Conservation (phyloP, 2,113 vertebrate species). For the Heptranchias perlo region DNA sequence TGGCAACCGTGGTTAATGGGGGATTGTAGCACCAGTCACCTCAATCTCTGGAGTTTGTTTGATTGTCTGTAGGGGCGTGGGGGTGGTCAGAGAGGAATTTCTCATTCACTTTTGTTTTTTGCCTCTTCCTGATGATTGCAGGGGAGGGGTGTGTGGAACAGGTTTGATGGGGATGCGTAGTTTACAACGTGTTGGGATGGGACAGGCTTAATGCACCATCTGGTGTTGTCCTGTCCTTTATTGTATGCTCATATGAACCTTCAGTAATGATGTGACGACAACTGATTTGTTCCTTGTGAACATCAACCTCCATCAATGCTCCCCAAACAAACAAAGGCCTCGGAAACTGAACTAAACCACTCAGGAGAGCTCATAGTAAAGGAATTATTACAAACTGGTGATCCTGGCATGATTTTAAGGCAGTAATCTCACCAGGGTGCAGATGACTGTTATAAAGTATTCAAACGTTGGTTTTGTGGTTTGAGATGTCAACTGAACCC, state of each 20-base stretch:
- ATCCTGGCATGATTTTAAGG: neutral
- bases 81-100: too few relatives aligned
- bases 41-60: neutral
- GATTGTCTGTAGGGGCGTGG: too few relatives aligned
- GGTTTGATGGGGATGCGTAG: neutral
- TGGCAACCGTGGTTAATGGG: neutral
- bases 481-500: neutral
- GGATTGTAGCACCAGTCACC: neutral
- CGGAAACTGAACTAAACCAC: neutral
- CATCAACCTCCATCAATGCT: neutral
- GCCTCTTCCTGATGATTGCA: neutral
- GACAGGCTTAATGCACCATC: neutral
- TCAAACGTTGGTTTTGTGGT: neutral
- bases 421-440: neutral
- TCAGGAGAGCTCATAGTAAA: neutral
- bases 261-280: neutral
- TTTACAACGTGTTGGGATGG: neutral
- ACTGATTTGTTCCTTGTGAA: neutral
- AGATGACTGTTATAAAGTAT: neutral
- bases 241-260: neutral
- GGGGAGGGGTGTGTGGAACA: neutral
- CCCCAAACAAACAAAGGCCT: neutral
- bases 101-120: neutral
- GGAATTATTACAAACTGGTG: too few relatives aligned
- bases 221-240: neutral